Evolutionary conservation across 2,888 invertebrate genomes (phyloP), one percentile per base, ranked within the genome.

Genomic region (Invenusta paracnida): DNA sequence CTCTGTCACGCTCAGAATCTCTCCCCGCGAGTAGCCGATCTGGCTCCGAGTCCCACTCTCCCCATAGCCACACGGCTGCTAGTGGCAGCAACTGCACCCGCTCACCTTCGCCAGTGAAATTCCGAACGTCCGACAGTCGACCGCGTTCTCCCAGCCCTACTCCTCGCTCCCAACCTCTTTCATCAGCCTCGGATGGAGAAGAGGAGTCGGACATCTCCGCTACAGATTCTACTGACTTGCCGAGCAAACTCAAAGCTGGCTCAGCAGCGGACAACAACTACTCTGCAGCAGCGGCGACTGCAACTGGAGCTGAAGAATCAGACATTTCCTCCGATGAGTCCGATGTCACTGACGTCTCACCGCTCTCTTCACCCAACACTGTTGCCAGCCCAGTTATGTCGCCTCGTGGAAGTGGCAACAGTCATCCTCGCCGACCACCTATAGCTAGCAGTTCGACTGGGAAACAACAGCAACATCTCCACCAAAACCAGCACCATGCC

Each of bases 281-380:
- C n/a, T n/a, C n/a, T n/a, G n/a, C n/a, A n/a, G n/a, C n/a, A n/a
- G 11, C 48, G 11, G 48, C 48, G 48, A 48, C 48, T 17, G 17
- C 48, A 48, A 48, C 48, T 17, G 11, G 5, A 5, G n/a, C n/a
- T n/a, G 48, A 48, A 5, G 48, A 48, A 5, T 48, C 48, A 11
- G 48, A 48, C 48, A 48, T 48, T 17, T 48, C 48, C 48, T 48
- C 48, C 11, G n/a, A n/a, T n/a, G 48, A 48, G 48, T 29, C 29
- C 27, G 82, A 82, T 27, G 82, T 82, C 82, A 82, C 82, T 28
- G 82, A 82, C 27, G 82, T 82, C 25, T 29, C 29, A 1, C 82
- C 82, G 0, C 82, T 82, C 29, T 82, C 82, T 5, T 82, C 82
- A 28, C 48, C 5, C 48, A 48, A 48, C 48, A n/a, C n/a, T n/a